Evolutionary conservation across 30 jellyfish, hydroid and myxozoan species (phyloP).

Genomic region (Aurelia aurita): DNA sequence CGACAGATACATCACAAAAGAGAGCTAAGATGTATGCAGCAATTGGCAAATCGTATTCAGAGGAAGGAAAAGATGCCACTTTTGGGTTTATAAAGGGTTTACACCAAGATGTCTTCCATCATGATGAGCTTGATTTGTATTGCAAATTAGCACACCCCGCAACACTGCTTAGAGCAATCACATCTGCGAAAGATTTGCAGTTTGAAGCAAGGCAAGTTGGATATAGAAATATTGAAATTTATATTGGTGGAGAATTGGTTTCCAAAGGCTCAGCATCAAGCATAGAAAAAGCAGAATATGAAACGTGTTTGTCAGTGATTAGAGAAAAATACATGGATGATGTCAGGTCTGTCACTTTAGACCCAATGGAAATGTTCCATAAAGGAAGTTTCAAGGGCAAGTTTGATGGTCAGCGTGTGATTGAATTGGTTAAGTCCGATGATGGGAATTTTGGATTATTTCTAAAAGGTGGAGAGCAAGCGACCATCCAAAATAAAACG

Average conservation of each 20-base stretch:
- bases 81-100: not conserved
- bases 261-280: conserved; percentile 48
- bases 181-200: conserved; percentile 1
- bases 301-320: conserved; percentile 36
- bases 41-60: conserved; percentile 29
- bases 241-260: conserved; percentile 14
- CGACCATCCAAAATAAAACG: conserved; percentile 34
- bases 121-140: conserved; percentile 1
- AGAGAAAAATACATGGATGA: conserved; percentile 27
- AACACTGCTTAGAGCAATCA: conserved; percentile 26
- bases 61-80: conserved; percentile 42
- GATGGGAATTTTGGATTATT: conserved; percentile 56
- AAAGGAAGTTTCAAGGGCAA: conserved; percentile 33
- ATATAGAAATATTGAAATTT: conserved; percentile 17
- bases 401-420: conserved; percentile 46
- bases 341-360: not conserved
- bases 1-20: not conserved
- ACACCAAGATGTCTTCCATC: not conserved
- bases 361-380: conserved; percentile 24
- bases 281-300: conserved; percentile 50
- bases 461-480: conserved; percentile 75
- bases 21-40: conserved; percentile 61
- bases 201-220: conserved; percentile 51
- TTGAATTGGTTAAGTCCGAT: conserved; percentile 16
- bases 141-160: conserved; percentile 68